A percentile compares a stretch with the other conserved stretches of the same genome.
Evolutionary conservation across 2,888 invertebrate genomes (phyloP).

Genomic region (Spatulosminthurus flaviceps): DNA sequence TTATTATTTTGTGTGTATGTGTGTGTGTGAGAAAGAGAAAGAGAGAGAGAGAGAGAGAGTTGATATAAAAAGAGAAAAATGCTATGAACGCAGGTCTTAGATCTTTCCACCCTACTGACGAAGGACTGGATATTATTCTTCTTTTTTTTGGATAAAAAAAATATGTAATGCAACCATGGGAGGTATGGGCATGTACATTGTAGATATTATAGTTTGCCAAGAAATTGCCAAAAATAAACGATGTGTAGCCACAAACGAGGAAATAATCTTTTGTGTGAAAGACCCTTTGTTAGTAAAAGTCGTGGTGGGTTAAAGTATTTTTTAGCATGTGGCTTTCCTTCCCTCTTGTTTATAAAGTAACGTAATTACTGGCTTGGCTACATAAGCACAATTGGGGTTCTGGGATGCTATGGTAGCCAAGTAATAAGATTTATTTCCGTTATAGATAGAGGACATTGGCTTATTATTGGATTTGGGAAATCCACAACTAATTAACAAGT

Average conservation of each 20-base stretch:
- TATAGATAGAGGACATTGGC: background rate
- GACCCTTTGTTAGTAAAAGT: too few relatives aligned
- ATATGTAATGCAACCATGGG: too few relatives aligned
- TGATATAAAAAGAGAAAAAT: too few relatives aligned
- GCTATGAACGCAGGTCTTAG: too few relatives aligned
- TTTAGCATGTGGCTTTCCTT: conserved; percentile 5
- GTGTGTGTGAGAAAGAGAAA: too few relatives aligned
- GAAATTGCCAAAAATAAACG: background rate
- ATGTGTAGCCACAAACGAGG: background rate
- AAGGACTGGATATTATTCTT: too few relatives aligned
- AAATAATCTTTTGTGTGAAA: background rate
- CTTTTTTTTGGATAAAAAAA: too few relatives aligned
- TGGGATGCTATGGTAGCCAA: background rate
- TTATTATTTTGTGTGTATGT: too few relatives aligned
- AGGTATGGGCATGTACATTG: too few relatives aligned
- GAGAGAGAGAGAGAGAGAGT: too few relatives aligned
- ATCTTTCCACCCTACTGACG: too few relatives aligned
- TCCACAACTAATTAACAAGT: conserved; percentile 7
- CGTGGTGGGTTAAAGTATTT: background rate
- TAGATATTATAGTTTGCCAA: background rate
- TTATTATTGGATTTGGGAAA: conserved; percentile 14
- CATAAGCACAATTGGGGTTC: conserved; percentile 3
- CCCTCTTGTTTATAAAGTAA: background rate
- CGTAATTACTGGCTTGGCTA: conserved; percentile 1
- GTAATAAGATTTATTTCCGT: conserved; percentile 7